Base-by-base conservation (phyloP, 2,113 vertebrate genomes). In the Ammodramus savannarum region DNA sequence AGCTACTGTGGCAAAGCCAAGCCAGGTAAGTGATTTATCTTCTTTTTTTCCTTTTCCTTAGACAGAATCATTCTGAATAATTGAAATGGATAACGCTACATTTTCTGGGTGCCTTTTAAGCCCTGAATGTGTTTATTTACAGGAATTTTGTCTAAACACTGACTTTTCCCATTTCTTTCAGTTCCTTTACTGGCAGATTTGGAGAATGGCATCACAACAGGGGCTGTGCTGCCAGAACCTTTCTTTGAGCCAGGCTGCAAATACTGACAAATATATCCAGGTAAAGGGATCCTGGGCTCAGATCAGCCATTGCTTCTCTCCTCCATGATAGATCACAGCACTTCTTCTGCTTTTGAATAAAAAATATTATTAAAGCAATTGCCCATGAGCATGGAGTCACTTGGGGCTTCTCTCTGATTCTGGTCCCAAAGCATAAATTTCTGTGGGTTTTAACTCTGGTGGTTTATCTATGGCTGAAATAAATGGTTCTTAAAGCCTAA, bases 371-470 rank as follows among this genome's bases (percentile, higher is more conserved):
- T 31, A 32, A 16, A 77, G 10, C 10, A 63, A 39, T 15, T 71
- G 1, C 7, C 62, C 13, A 25, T 6, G 16, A 26, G 10, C 1
- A 1, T 8, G 7, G 26, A 75, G 20, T 62, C 27, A 46, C 59
- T 85, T n/a, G 10, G 34, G 67, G n/a, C 6, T 91, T 83, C 44
- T 49, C 19, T 62, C 17, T 26, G 23, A 44, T 39, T 83, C 16
- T 43, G 8, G n/a, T 63, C 55, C 32, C 39, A 61, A 76, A 41
- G 25, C 14, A 46, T 36, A 72, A 6, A 72, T 76, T 88, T 58
- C 22, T 14, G 1, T 0, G 0, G 13, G 17, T 1, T 1, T 75
- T 34, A 5, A 11, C 31, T 72, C 58, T 68, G 59, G 14, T n/a
- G 17, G 36, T 32, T 54, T 77, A 25, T 20, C n/a, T 41, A 1